Conservation (phyloP, 2,113 vertebrate species). For the Microcebus griseorufus region DNA sequence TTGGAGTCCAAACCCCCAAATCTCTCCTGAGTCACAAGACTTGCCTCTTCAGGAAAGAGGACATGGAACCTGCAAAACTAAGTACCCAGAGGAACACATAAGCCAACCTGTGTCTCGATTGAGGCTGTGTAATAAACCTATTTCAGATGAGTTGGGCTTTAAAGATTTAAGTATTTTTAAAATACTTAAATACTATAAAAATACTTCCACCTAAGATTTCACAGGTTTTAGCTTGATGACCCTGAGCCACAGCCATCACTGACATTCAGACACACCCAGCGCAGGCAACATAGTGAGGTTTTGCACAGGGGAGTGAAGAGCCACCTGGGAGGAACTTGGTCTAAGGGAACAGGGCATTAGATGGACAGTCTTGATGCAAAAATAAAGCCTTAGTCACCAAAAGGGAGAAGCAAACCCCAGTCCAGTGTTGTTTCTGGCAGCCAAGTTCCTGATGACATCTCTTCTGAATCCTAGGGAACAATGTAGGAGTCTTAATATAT, state of each 20-base stretch:
- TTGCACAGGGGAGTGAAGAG: background rate
- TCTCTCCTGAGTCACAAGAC: background rate
- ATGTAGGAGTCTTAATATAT: background rate
- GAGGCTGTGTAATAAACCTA: background rate
- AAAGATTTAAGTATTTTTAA: background rate
- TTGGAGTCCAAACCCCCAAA: background rate
- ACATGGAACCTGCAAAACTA: background rate
- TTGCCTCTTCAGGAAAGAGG: conserved; percentile 34
- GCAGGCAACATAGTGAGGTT: background rate
- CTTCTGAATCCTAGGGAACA: background rate
- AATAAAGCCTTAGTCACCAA: background rate
- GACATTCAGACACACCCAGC: background rate
- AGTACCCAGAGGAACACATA: conserved; percentile 21
- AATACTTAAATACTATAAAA: too few relatives aligned
- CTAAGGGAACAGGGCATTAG: background rate
- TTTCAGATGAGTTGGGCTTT: conserved; percentile 32
- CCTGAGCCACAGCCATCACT: background rate
- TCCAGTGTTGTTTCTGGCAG: background rate
- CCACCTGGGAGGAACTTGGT: background rate
- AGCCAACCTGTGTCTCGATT: background rate
- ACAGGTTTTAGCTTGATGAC: background rate
- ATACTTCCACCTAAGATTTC: background rate
- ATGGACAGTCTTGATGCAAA: background rate
- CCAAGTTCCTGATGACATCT: background rate
- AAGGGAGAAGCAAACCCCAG: background rate